Base-by-base conservation (phyloP, 1,140 invertebrate species). In the Drosophila santomea region DNA sequence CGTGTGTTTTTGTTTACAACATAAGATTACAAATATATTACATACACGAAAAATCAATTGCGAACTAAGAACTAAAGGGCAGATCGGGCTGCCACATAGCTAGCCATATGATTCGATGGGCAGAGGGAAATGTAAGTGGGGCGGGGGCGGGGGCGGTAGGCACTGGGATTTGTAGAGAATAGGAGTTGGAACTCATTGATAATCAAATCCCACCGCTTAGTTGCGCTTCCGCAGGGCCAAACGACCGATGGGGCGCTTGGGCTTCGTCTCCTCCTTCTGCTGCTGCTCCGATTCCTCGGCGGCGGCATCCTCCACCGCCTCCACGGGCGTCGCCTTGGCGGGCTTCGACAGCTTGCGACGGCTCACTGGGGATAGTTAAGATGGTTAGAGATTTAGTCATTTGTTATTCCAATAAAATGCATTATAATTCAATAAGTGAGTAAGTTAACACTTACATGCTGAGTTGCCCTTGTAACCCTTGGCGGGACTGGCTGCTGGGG, bases 51-150 rank as follows among this genome's bases (percentile, higher is more conserved):
- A 64, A 75, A 78, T 71, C 74, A 78, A 77, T 75, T 81, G 78
- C 74, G 82, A 89, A 89, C 84, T 89, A 89, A 89, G 48, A 89
- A 89, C 83, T 88, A 88, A 86, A 71, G 56, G 84, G 80, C 80
- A 88, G 80, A 66, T 69, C 84, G 38, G 57, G 79, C 79, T 83
- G 83, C 80, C 83, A 60, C 51, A 79, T 88, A 86, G 84, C 79
- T 86, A 88, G 82, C 83, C 75, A 82, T 88, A 64, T 76, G 55
- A 55, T 67, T 71, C 17, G 39, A 39, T 15, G 43, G 47, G 10
- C 36, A 14, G 32, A 8, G 32, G 32, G 32, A 32, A 32, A 10
- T 32, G 47, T 14, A 6, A 8, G 17, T 14, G 25, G 14, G 14
- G 45, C 10, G 39, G 28, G 51, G 17, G 45, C n/a, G 23, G 45